Base-by-base conservation (phyloP, 2,888 invertebrate genomes). In the Standfussiana lucernea region DNA sequence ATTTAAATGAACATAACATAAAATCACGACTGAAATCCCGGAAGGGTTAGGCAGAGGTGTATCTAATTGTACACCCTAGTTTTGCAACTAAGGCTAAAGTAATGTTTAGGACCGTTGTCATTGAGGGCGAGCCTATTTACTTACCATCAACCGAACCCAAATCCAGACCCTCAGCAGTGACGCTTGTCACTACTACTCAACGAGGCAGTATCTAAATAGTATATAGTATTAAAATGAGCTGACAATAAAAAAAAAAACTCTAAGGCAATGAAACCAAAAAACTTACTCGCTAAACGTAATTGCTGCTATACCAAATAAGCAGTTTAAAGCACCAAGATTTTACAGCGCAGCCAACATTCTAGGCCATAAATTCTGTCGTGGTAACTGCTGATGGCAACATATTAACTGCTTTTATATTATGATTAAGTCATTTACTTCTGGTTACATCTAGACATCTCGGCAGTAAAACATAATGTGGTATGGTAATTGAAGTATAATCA, bases 371-470 rank as follows among this genome's bases (percentile, higher is more conserved):
- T 66, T 76, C 35, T 68, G 13, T 35, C 53, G 53, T 71, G 37
- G 68, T 56, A 66, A 50, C 37, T 50, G 61, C 61, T 69, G 65
- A 78, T 47, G 68, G 61, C 65, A 72, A 86, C 69, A 62, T 72
- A 64, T 69, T 67, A 62, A 75, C 40, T 45, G 45, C 67, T 56
- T 72, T 71, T 78, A 75, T 72, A 86, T 73, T 83, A 86, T 75
- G 83, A 84, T 84, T 72, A 84, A 82, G 82, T 50, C 50, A 72
- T 81, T 77, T 35, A 65, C 53, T 83, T 66, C 86, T 77, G 64
- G 62, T 74, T 68, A 71, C 66, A 73, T 71, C 74, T 42, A 79
- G 80, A 84, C 70, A 62, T 69, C 74, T 80, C 37, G 35, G 53
- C 42, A 53, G 40, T 74, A 80, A 67, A 59, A 32, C 82, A n/a